Evolutionary conservation across 2,797 vertebrate species (phyloP), one percentile per base, ranked within the genome.

Genomic region (Thaleichthys pacificus): DNA sequence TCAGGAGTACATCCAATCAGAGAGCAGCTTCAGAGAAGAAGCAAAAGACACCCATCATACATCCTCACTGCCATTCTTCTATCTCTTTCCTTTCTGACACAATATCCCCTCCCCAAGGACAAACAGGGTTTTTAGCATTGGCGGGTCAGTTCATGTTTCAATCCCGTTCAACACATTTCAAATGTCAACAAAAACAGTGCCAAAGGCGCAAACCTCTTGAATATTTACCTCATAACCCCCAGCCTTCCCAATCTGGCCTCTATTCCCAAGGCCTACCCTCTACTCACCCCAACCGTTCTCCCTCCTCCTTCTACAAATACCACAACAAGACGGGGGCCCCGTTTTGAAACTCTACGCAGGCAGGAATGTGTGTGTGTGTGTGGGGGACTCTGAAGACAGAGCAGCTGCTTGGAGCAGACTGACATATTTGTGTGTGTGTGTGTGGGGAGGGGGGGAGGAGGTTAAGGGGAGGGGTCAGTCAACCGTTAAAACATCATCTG

Each of bases 341-440:
- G 26, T 64, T 85, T 91, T 87, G 47, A 88, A 90, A 87, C 71
- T 2, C 5, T 47, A 66, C 79, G 87, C 72, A 76, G 87, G 81
- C 89, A 87, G 75, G 84, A 88, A 66, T 66, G 64, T 90, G 85
- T 78, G 70, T 22, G 9, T 66, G 76, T 14, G 70, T 22, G 14
- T 74, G 71, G 75, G 74, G 78, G 78, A 69, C 30, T 83, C 58
- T 70, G 71, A 38, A 66, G 80, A 81, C 63, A 74, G 78, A 82
- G 63, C 70, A 77, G 28, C 72, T 76, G 74, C 21, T 14, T 58
- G 58, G 64, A 70, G 65, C 42, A 75, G 54, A 65, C 57, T 85
- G 77, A 80, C 64, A 42, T 42, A 42, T 84, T 86, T 58, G n/a
- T 66, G 22, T 62, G 51, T 54, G 19, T 17, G 51, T n/a, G 54